Conservation (phyloP, 92 coral and sea anemone genomes). For the Siderastrea siderea region DNA sequence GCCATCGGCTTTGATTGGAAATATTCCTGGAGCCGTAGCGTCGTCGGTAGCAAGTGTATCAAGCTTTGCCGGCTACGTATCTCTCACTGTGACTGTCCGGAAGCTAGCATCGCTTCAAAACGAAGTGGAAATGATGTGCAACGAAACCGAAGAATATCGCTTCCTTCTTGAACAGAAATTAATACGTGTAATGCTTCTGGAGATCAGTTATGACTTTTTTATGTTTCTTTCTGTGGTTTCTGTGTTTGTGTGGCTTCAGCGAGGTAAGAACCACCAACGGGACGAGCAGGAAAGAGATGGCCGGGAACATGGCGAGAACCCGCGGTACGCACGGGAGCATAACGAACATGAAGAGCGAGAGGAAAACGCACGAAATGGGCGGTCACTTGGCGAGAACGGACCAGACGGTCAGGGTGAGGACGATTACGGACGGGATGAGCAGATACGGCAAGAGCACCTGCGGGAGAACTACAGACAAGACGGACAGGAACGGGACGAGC, state of each 20-base stretch:
- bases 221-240: neutral
- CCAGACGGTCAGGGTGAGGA: too few relatives aligned
- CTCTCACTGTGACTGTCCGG: neutral
- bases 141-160: constrained; percentile 12
- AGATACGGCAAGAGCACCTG: too few relatives aligned
- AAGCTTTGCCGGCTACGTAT: neutral
- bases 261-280: neutral
- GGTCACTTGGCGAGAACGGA: too few relatives aligned
- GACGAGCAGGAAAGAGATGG: too few relatives aligned
- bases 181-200: neutral
- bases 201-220: neutral
- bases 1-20: constrained; percentile 7
- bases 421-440: too few relatives aligned
- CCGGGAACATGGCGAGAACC: too few relatives aligned
- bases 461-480: neutral
- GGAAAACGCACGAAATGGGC: too few relatives aligned
- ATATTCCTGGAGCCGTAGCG: neutral
- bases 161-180: neutral
- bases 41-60: neutral
- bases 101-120: neutral
- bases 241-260: neutral
- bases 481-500: neutral
- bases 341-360: too few relatives aligned
- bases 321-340: too few relatives aligned
- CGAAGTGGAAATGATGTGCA: neutral